Conservation (phyloP, 2,797 vertebrate genomes). For the Ara ararauna region DNA sequence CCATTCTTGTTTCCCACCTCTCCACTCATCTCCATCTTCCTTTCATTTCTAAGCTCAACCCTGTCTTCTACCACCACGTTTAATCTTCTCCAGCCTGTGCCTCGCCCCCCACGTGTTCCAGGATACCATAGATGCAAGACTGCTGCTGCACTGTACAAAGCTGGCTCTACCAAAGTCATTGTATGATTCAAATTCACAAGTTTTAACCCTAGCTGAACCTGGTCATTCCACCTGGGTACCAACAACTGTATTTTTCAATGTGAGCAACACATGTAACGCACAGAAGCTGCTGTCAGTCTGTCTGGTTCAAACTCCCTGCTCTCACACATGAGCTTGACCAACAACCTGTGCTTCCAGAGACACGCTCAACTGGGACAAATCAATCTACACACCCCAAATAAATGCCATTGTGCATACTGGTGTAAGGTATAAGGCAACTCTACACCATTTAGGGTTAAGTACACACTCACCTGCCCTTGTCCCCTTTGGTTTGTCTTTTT, state of each 20-base stretch:
- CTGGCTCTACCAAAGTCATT: not conserved
- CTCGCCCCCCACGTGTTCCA: not conserved
- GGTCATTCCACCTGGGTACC: not conserved
- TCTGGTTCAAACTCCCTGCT: not conserved
- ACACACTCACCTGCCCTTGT: not conserved
- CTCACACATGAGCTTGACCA: not conserved
- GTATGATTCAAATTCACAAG: not conserved
- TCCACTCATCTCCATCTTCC: not conserved
- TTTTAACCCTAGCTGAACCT: not conserved
- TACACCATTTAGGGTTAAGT: not conserved
- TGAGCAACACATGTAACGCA: not conserved
- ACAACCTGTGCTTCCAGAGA: not conserved
- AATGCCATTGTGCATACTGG: not conserved
- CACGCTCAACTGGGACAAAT: not conserved
- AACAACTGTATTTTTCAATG: not conserved
- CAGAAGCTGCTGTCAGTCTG: not conserved
- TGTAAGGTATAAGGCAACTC: not conserved
- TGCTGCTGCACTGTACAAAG: not conserved
- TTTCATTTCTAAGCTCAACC: not conserved
- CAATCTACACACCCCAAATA: not conserved
- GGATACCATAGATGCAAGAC: not conserved
- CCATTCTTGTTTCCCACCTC: not conserved
- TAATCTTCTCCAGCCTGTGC: not conserved
- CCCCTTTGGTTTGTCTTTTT: not conserved
- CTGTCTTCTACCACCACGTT: not conserved